Percentiles rank a stretch among this genome's conserved stretches.
Evolutionary conservation across 1,140 invertebrate species (phyloP).

Genomic region (Eufriesea mexicana): DNA sequence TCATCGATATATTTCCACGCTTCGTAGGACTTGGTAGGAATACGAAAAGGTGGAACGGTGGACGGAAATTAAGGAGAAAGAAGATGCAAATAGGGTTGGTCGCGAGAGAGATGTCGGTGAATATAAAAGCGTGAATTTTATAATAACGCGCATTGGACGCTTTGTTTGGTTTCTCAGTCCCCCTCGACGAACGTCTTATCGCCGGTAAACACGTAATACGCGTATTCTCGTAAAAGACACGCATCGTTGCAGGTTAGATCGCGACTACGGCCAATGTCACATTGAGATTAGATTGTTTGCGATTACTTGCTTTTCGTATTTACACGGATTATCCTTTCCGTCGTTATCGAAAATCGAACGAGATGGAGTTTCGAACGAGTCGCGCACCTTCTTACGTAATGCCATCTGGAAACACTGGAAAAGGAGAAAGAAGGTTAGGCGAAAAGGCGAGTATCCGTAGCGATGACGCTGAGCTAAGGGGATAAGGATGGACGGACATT

Average conservation of each 20-base stretch:
- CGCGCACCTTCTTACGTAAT: conserved; percentile 41
- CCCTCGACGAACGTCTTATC: conserved; percentile 54
- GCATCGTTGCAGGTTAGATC: conserved; percentile 46
- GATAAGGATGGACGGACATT: no score
- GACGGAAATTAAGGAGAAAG: background rate
- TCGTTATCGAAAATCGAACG: conserved; percentile 60
- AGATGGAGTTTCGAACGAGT: conserved; percentile 3
- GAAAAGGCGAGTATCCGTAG: no score
- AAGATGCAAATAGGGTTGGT: background rate
- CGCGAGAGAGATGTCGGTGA: background rate
- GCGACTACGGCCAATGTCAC: conserved; percentile 71
- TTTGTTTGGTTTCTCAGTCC: conserved; percentile 3
- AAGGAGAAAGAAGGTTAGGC: background rate
- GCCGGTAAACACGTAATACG: conserved; percentile 56
- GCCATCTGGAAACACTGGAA: background rate
- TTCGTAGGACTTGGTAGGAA: no score
- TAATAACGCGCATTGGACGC: conserved; percentile 5
- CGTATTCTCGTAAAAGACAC: conserved; percentile 46
- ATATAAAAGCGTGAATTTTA: conserved; percentile 13
- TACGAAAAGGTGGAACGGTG: no score
- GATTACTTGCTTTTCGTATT: conserved; percentile 71
- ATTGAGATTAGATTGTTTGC: conserved; percentile 78
- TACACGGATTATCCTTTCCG: conserved; percentile 71
- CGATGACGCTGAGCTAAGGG: no score
- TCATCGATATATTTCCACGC: no score